Evolutionary conservation across 1,140 invertebrate species (phyloP).

Genomic region (Bombus terrestris): DNA sequence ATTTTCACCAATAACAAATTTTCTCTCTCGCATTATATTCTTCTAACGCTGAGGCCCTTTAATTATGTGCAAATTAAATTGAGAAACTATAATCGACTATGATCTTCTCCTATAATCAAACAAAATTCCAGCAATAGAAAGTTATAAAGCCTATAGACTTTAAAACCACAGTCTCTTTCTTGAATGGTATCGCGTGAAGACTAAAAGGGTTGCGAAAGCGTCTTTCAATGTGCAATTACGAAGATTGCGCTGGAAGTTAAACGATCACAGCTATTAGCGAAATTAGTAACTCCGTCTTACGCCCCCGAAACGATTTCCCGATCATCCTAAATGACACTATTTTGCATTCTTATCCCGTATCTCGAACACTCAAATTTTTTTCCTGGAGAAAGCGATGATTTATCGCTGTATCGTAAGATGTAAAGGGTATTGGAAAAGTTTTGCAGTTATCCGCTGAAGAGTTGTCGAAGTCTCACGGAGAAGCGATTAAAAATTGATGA

Average conservation of each 20-base stretch:
- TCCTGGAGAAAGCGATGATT: background rate
- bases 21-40: background rate
- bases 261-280: background rate
- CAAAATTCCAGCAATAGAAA: background rate
- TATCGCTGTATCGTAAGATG: background rate
- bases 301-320: background rate
- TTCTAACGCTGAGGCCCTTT: fast-evolving
- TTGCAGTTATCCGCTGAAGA: slow-evolving; percentile 2
- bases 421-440: slow-evolving; percentile 21
- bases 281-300: background rate
- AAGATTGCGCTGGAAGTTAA: background rate
- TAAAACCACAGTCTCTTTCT: background rate
- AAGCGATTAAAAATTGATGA: slow-evolving; percentile 21
- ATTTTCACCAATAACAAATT: background rate
- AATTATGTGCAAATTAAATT: background rate
- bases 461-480: background rate
- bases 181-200: background rate
- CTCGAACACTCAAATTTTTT: background rate
- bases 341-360: too few species aligned
- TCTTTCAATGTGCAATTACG: background rate
- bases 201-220: background rate
- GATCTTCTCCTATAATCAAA: background rate
- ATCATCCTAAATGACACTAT: background rate
- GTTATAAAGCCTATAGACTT: background rate
- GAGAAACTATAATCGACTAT: background rate